A percentile compares a stretch with the other conserved stretches of the same genome.
phyloP scores from a whole-genome alignment of 2,797 vertebrate species.

The Alosa sapidissima region DNA sequence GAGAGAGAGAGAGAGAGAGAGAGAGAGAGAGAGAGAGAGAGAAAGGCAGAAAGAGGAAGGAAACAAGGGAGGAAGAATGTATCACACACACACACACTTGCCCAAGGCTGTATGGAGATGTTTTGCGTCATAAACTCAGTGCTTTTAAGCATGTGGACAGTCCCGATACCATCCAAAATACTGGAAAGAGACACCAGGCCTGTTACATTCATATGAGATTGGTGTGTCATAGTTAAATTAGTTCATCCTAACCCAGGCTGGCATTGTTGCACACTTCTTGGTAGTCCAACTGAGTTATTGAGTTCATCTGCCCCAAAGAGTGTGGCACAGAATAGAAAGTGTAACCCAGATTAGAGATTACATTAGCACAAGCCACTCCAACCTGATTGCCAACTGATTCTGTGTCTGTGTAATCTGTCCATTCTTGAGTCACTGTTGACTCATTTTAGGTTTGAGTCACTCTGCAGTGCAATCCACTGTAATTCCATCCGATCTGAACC shows the following conservation, averaged over 20 bases:
- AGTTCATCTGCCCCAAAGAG: background rate
- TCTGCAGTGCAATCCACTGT: background rate
- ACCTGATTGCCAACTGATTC: background rate
- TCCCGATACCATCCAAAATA: background rate
- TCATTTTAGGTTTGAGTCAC: background rate
- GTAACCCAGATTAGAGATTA: background rate
- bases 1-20: no score
- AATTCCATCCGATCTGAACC: background rate
- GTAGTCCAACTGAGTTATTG: background rate
- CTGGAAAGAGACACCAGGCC: background rate
- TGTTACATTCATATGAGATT: background rate
- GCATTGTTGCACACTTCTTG: background rate
- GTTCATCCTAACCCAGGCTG: background rate
- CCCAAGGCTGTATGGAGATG: no score
- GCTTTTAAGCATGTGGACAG: background rate
- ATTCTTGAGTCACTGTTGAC: conserved; percentile 1
- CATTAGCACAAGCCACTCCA: background rate
- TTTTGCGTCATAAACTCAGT: background rate
- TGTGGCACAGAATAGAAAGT: background rate
- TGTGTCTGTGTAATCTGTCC: background rate
- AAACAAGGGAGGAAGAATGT: background rate
- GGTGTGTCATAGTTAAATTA: background rate
- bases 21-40: no score
- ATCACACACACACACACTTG: conserved; percentile 23
- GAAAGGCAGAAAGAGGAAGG: background rate